A percentile compares a stretch with the other conserved stretches of the same genome.
Conservation (phyloP, 2,888 invertebrate genomes). For the Hypselothyrea guttata region DNA sequence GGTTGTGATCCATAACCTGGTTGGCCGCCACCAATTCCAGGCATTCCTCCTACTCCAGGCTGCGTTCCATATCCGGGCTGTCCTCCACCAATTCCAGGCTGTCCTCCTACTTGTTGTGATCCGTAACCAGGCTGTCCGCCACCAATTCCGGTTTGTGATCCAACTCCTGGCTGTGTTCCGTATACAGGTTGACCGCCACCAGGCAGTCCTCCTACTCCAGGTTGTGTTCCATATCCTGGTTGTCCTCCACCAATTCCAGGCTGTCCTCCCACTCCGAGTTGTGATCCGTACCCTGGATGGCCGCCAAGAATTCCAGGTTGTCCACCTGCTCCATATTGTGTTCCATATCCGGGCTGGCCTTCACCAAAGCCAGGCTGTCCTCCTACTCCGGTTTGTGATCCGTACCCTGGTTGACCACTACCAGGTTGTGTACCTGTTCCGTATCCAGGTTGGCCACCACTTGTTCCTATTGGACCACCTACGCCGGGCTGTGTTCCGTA, state of each 20-base stretch:
- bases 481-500: conserved; percentile 10
- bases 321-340: conserved; percentile 21
- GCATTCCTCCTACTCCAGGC: conserved; percentile 7
- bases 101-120: conserved; percentile 22
- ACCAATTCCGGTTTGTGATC: conserved; percentile 14
- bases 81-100: conserved; percentile 27
- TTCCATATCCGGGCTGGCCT: conserved; percentile 18
- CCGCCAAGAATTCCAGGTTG: conserved; percentile 3
- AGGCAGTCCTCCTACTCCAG: neutral
- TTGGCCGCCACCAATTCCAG: conserved; percentile 20
- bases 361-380: conserved; percentile 20
- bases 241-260: conserved; percentile 23
- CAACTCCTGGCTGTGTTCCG: conserved; percentile 12
- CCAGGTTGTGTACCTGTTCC: conserved; percentile 19
- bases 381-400: conserved; percentile 5
- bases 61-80: conserved; percentile 20
- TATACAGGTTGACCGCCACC: conserved; percentile 16
- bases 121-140: conserved; percentile 19
- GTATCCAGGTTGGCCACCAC: conserved; percentile 15
- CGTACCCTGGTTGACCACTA: conserved; percentile 17
- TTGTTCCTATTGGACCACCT: conserved; percentile 2
- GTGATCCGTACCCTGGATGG: conserved; percentile 21
- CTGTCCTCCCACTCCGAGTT: conserved; percentile 12
- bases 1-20: conserved; percentile 23
- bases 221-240: conserved; percentile 20